Percentiles rank a stretch among this genome's conserved stretches.
These are phyloP conservation scores for Eupeodes latifasciatus DNA, from an alignment of 2,888 invertebrate species.

Conservation along the genomic window DNA sequence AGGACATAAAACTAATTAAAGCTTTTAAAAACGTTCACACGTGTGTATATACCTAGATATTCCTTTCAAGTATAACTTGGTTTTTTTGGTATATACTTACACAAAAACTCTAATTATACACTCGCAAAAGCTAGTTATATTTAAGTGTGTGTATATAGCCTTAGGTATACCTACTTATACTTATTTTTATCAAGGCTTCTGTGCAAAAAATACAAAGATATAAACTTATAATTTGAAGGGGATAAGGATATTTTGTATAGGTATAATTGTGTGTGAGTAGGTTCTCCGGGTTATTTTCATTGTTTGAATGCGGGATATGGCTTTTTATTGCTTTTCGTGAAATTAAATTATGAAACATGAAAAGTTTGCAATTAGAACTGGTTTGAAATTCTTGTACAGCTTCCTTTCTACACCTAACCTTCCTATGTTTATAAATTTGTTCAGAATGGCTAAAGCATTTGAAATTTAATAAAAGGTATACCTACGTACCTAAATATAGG, in stretches of 20 bases:
- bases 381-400: too few relatives aligned
- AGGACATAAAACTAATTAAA: constrained; percentile 41
- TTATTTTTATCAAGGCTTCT: constrained; percentile 39
- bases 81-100: not conserved
- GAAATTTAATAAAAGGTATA: too few relatives aligned
- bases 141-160: constrained; percentile 31
- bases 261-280: constrained; percentile 7
- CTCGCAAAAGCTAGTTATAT: constrained; percentile 61
- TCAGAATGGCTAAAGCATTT: too few relatives aligned
- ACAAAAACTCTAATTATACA: constrained; percentile 65
- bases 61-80: not conserved
- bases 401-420: too few relatives aligned
- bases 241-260: constrained; percentile 5
- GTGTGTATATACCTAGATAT: not conserved
- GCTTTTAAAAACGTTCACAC: constrained; percentile 40
- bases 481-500: too few relatives aligned
- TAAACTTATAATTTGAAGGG: not conserved
- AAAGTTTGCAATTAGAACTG: not conserved
- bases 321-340: constrained; percentile 11
- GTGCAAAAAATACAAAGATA: constrained; percentile 22
- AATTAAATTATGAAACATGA: not conserved
- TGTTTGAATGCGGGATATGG: constrained; percentile 6
- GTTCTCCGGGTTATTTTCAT: not conserved
- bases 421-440: too few relatives aligned
- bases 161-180: not conserved